phyloP scores from a whole-genome alignment of 2,797 vertebrate genomes.

The Pangasius mekongensis region DNA sequence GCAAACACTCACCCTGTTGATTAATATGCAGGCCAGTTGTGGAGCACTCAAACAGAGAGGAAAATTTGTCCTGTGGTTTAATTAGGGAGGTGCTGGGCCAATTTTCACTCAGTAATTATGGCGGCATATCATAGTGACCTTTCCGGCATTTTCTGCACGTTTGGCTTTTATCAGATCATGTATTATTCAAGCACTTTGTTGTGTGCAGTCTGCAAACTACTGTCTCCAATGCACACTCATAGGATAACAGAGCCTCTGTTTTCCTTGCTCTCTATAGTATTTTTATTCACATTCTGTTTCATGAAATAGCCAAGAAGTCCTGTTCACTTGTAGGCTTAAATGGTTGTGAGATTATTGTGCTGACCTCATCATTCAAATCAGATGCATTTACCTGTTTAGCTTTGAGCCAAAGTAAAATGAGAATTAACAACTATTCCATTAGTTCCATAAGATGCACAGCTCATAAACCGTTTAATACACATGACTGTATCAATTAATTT shows the following conservation, averaged over 20 bases:
- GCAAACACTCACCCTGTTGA: slow-evolving; percentile 65
- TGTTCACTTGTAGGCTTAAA: not conserved
- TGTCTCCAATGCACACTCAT: slow-evolving; percentile 52
- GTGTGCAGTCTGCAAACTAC: slow-evolving; percentile 68
- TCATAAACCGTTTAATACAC: slow-evolving; percentile 18
- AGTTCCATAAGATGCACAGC: slow-evolving; percentile 12
- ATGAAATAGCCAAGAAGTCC: not conserved
- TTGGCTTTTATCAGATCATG: slow-evolving; percentile 80
- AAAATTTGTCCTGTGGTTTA: slow-evolving; percentile 78
- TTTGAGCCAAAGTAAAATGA: slow-evolving; percentile 5
- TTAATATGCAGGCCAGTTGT: slow-evolving; percentile 75
- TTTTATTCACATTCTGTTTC: not conserved
- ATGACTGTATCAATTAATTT: slow-evolving; percentile 24
- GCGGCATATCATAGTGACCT: slow-evolving; percentile 76
- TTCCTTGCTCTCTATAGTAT: not conserved
- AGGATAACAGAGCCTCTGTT: slow-evolving; percentile 49
- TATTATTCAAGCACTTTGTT: slow-evolving; percentile 78
- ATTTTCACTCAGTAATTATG: slow-evolving; percentile 77
- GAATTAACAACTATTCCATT: not conserved
- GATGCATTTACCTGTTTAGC: not conserved
- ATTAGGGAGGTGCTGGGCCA: slow-evolving; percentile 78
- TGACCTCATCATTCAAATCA: slow-evolving; percentile 13
- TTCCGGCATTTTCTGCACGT: slow-evolving; percentile 77
- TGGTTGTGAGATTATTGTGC: not conserved
- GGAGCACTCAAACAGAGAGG: slow-evolving; percentile 66